A percentile compares a stretch with the other conserved stretches of the same genome.
Conservation (phyloP, 2,888 invertebrate species). For the Drosophila merina region DNA sequence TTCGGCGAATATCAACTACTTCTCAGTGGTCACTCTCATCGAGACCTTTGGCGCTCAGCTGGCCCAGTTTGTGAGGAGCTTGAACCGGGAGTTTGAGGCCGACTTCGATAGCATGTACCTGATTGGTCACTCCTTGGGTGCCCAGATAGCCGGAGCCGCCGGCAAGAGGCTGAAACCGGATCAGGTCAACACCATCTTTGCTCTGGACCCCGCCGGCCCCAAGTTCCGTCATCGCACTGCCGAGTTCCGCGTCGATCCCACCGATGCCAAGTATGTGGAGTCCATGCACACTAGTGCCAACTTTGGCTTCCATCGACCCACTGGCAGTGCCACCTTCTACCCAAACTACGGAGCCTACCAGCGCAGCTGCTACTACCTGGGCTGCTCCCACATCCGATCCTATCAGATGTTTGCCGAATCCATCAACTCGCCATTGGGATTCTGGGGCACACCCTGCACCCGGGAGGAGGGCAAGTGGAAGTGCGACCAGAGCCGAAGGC, state of each 20-base stretch:
- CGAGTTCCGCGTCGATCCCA: slow-evolving; percentile 78
- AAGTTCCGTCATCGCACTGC: slow-evolving; percentile 69
- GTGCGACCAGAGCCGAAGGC: slow-evolving; percentile 65
- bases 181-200: slow-evolving; percentile 80
- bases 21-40: slow-evolving; percentile 73
- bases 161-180: slow-evolving; percentile 74
- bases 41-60: slow-evolving; percentile 74
- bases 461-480: slow-evolving; percentile 63
- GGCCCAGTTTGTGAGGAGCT: slow-evolving; percentile 71
- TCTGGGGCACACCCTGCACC: slow-evolving; percentile 77
- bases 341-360: slow-evolving; percentile 82
- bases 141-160: slow-evolving; percentile 81
- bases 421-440: slow-evolving; percentile 72
- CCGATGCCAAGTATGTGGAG: slow-evolving; percentile 82
- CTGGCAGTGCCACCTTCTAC: slow-evolving; percentile 83
- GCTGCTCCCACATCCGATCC: slow-evolving; percentile 81
- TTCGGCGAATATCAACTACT: slow-evolving; percentile 78
- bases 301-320: slow-evolving; percentile 77
- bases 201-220: slow-evolving; percentile 83
- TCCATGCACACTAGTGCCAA: slow-evolving; percentile 82
- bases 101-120: slow-evolving; percentile 72
- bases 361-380: slow-evolving; percentile 72
- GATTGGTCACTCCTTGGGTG: slow-evolving; percentile 83
- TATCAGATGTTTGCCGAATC: slow-evolving; percentile 82
- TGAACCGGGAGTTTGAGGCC: slow-evolving; percentile 57